Base-by-base conservation (phyloP, 1,140 invertebrate species). In the Thalassaphorura encarpata region DNA sequence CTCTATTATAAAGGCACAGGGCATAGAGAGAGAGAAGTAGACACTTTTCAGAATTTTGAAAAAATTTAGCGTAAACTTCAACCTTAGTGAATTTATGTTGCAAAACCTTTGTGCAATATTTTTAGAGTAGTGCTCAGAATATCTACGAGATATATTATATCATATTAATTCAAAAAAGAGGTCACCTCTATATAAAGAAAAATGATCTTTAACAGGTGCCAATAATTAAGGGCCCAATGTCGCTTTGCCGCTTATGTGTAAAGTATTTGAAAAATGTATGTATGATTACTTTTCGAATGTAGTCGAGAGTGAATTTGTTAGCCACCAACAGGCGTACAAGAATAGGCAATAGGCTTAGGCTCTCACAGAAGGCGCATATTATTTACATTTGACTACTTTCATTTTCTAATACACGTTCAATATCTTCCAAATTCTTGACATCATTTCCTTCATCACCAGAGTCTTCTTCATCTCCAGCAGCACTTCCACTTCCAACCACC, bases 341-440 rank as follows among this genome's bases (percentile, higher is more conserved):
- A 29, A 18, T 31, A 49, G 18, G 47, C 47, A 3, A 3, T 49
- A n/a, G n/a, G n/a, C n/a, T n/a, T n/a, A n/a, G n/a, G n/a, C n/a
- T n/a, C n/a, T n/a, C n/a, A n/a, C n/a, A n/a, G n/a, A n/a, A n/a
- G n/a, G n/a, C n/a, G n/a, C n/a, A n/a, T n/a, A n/a, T n/a, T n/a
- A 47, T 8, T 47, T 26, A 47, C 45, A 47, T 24, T 27, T 47
- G 6, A 27, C 19, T 51, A 39, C 28, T 48, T 19, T 31, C 48
- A 19, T 18, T 29, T 11, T 33, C 48, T 6, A 51, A 24, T 19
- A 27, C 16, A 51, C 48, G 48, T 19, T 51, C 48, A 13, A 51
- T 36, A 11, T 51, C 48, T n/a, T 51, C 48, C 4, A 51, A 19
- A n/a, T 24, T 31, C 11, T 11, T 33, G 8, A 33, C 48, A 29